Evolutionary conservation across 2,888 invertebrate genomes (phyloP).

Genomic region (Therioaphis trifolii): DNA sequence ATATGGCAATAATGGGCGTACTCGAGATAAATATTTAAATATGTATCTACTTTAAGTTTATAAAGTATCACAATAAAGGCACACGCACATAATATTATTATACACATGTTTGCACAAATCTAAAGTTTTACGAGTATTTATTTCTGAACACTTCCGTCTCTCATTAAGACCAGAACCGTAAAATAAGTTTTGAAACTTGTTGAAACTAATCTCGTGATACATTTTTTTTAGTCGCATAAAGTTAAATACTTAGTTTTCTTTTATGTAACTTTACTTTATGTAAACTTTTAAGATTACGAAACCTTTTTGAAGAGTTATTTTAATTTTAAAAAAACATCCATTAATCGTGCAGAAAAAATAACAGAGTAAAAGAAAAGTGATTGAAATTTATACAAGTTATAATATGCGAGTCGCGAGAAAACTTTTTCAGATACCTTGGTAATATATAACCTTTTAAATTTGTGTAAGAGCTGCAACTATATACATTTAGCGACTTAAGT

Average conservation of each 20-base stretch:
- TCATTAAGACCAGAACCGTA: constrained; percentile 34
- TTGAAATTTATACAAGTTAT: constrained; percentile 22
- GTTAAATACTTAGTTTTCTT: constrained; percentile 54
- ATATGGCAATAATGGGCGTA: constrained; percentile 13
- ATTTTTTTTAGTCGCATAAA: constrained; percentile 28
- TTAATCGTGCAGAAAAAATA: background rate
- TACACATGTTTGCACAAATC: constrained; percentile 49
- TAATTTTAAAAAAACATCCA: constrained; percentile 16
- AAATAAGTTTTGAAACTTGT: constrained; percentile 57
- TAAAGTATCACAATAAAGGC: constrained; percentile 46
- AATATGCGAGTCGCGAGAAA: background rate
- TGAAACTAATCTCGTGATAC: constrained; percentile 52
- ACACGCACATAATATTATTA: background rate
- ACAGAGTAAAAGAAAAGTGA: background rate
- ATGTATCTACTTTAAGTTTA: background rate
- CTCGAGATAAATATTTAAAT: constrained; percentile 15
- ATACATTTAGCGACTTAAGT: background rate
- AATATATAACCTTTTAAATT: background rate
- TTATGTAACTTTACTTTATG: constrained; percentile 26
- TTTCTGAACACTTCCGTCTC: constrained; percentile 32
- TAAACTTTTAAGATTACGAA: constrained; percentile 30
- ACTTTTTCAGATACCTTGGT: constrained; percentile 26
- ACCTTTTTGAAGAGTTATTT: constrained; percentile 36
- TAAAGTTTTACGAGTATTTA: constrained; percentile 53
- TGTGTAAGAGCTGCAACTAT: background rate